Evolutionary conservation across 2,113 vertebrate genomes (phyloP).

Genomic region (Mus pahari): DNA sequence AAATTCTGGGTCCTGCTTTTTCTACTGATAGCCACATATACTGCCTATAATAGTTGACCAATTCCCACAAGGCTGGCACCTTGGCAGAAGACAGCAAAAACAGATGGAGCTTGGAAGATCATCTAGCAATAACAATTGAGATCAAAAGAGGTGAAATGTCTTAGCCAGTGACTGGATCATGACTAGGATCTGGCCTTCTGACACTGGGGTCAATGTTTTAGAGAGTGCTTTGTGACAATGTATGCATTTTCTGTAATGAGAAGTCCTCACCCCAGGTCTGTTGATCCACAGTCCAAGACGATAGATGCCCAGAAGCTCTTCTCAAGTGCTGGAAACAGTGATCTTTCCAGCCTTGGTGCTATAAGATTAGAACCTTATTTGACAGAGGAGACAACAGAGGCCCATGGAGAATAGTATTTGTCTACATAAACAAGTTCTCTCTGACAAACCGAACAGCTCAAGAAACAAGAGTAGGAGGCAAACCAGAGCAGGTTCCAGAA

Average conservation of each 20-base stretch:
- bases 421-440: neutral
- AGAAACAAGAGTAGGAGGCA: neutral
- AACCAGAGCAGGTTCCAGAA: fast-evolving
- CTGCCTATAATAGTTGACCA: neutral
- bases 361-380: neutral
- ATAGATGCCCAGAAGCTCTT: neutral
- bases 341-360: neutral
- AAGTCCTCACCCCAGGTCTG: neutral
- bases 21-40: neutral
- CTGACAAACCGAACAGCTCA: neutral
- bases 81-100: neutral
- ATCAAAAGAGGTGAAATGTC: neutral
- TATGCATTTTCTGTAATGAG: neutral
- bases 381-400: neutral
- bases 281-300: neutral
- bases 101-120: neutral
- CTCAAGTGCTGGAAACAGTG: neutral
- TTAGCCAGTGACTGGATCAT: neutral
- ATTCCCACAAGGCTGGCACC: neutral
- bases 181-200: neutral
- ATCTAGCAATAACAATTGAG: neutral
- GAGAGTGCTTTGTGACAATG: neutral
- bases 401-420: neutral
- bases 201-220: neutral
- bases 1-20: neutral